phyloP scores from a whole-genome alignment of 2,113 vertebrate species.

The Galbula dea region DNA sequence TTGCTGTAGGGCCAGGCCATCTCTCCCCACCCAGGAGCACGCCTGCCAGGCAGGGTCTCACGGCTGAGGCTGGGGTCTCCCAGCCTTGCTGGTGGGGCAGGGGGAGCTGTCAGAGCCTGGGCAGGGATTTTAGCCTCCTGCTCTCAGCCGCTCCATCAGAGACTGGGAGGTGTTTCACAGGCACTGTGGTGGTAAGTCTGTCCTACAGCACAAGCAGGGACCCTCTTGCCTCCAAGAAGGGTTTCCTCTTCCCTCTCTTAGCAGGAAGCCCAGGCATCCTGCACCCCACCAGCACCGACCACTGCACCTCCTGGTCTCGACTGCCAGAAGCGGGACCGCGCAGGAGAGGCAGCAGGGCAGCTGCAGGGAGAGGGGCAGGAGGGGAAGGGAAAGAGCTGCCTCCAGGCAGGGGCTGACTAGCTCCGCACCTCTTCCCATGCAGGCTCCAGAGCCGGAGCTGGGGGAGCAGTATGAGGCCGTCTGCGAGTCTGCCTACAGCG shows the following conservation, averaged over 20 bases:
- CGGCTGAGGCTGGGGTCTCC: neutral
- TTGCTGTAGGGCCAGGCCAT: rapidly evolving
- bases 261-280: neutral
- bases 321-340: neutral
- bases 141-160: neutral
- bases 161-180: neutral
- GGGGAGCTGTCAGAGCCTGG: neutral
- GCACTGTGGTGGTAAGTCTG: neutral
- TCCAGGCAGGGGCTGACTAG: neutral
- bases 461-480: conserved; percentile 87
- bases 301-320: neutral
- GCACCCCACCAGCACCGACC: neutral
- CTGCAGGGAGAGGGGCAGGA: neutral
- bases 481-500: conserved; percentile 89
- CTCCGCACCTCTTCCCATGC: conserved; percentile 34
- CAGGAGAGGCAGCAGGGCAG: neutral
- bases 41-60: rapidly evolving
- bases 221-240: neutral
- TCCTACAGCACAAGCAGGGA: neutral
- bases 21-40: rapidly evolving
- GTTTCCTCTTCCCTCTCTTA: neutral
- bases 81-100: neutral
- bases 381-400: neutral
- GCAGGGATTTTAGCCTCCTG: neutral
- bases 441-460: conserved; percentile 87